Conservation (phyloP, 2,888 invertebrate species). For the Sarcophaga carnaria region DNA sequence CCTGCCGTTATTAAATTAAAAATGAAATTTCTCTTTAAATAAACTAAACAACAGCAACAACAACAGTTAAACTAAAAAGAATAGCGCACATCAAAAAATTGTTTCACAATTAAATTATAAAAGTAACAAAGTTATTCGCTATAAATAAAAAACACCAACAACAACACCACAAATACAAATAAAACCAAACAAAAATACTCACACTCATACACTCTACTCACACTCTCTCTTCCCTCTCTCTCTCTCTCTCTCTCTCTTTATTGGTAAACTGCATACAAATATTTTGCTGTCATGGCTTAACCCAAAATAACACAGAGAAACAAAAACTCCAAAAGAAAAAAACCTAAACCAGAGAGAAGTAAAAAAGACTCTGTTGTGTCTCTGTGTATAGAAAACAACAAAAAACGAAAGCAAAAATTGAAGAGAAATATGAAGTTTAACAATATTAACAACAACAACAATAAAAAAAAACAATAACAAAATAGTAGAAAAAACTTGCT, state of each 20-base stretch:
- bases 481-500: slow-evolving; percentile 20
- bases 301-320: too few species aligned
- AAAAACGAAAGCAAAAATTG: slow-evolving; percentile 8
- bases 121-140: not conserved
- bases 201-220: too few species aligned
- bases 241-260: not conserved
- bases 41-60: not conserved
- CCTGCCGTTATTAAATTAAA: slow-evolving; percentile 33
- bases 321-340: slow-evolving; percentile 7
- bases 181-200: too few species aligned
- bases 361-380: not conserved
- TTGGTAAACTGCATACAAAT: too few species aligned
- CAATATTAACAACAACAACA: slow-evolving; percentile 49
- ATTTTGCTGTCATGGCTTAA: too few species aligned
- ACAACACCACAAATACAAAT: not conserved
- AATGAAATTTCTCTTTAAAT: slow-evolving; percentile 8
- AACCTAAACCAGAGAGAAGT: not conserved
- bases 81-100: not conserved
- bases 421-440: slow-evolving; percentile 43
- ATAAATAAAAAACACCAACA: slow-evolving; percentile 19
- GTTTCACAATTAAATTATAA: slow-evolving; percentile 57
- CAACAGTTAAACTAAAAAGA: not conserved
- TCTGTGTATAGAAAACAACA: slow-evolving; percentile 20
- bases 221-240: not conserved
- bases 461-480: slow-evolving; percentile 15